Conservation (phyloP, 2,113 vertebrate genomes). For the Sinocyclocheilus maitianheensis region DNA sequence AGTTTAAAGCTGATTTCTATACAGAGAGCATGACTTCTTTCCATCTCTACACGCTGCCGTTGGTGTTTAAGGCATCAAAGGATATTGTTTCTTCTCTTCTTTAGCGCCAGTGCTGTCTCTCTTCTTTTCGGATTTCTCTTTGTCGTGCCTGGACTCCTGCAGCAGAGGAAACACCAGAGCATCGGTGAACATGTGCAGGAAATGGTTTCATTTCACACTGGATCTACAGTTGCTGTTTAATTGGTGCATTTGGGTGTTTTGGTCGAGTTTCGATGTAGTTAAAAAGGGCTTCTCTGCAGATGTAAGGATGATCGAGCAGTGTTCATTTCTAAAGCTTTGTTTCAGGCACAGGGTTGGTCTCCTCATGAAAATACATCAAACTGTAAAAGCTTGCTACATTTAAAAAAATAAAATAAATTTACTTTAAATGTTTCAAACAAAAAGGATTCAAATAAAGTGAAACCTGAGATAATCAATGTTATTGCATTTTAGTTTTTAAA, state of each 20-base stretch:
- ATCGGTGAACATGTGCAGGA: background rate
- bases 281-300: too few relatives aligned
- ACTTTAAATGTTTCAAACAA: too few relatives aligned
- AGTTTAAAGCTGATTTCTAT: background rate
- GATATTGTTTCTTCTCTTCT: slow-evolving; percentile 97
- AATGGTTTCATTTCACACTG: background rate
- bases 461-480: too few relatives aligned
- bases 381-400: too few relatives aligned
- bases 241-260: background rate
- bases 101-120: slow-evolving; percentile 85
- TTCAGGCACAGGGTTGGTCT: too few relatives aligned
- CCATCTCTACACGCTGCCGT: background rate
- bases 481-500: too few relatives aligned
- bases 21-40: background rate
- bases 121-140: slow-evolving; percentile 94
- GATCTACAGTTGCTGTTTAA: background rate
- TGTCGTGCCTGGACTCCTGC: slow-evolving; percentile 88
- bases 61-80: slow-evolving; percentile 74
- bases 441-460: too few relatives aligned
- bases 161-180: slow-evolving; percentile 49
- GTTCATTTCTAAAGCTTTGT: too few relatives aligned
- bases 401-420: too few relatives aligned
- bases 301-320: too few relatives aligned
- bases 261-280: background rate
- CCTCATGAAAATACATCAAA: too few relatives aligned